Evolutionary conservation across 2,888 invertebrate species (phyloP), one percentile per base, ranked within the genome.

Genomic region (Acrocera orbiculus): DNA sequence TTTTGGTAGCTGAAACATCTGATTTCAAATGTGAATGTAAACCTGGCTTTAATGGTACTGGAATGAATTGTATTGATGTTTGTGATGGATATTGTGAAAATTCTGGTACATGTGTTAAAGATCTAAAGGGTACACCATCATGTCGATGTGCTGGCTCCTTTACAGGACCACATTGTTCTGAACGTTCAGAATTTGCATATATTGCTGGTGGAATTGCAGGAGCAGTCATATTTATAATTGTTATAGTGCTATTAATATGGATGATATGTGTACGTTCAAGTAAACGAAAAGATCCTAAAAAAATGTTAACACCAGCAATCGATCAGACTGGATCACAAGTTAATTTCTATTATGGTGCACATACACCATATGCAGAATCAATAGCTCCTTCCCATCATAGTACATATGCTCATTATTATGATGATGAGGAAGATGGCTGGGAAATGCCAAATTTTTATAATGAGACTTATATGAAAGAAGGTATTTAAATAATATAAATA

Each of bases 401-500:
- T 30, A 90, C 90, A 0, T 90, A 90, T 58, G 90, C 90, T 4
- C 90, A 90, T 56, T 90, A 90, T 57, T 90, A 90, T 48, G 89
- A 90, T 53, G 89, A 90, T 47, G 90, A 90, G 53, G 90, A 90
- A 59, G 90, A 90, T 49, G 90, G 89, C 29, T 90, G 90, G 90
- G 90, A 90, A 56, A 90, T 90, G 90, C 90, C 90, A 0, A 90
- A 90, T 61, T 90, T 90, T 61, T 90, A 90, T 63, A 89, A 89
- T 56, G 90, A 90, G 62, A 87, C 89, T 3, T 90, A 90, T 53
- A 87, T 90, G 87, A 90, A 90, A 63, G 86, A 86, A 65, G 74
- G 59, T 58, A 40, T 27, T 16, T 28, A 16, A 22, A 27, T 29
- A 27, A 13, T 11, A 9, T 13, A 7, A 5, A 10, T 14, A 7